phyloP scores from a whole-genome alignment of 1,140 invertebrate species.

The Aphidius gifuensis region DNA sequence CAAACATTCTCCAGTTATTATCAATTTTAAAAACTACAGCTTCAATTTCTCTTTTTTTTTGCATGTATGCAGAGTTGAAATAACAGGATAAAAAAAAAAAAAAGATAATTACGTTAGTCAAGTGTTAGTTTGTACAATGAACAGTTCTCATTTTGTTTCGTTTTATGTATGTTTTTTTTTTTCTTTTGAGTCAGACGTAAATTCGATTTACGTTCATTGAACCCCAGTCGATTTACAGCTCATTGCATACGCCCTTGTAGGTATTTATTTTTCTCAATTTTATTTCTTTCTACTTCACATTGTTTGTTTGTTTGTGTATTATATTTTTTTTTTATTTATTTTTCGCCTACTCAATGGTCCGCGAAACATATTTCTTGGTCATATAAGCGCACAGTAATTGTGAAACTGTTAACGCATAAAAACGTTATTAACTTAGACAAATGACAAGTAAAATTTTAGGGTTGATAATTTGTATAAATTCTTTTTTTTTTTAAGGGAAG shows the following conservation, averaged over 20 bases:
- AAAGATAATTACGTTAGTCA: slow-evolving; percentile 17
- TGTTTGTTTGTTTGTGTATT: neutral
- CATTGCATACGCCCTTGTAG: slow-evolving; percentile 1
- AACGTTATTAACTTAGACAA: too few species aligned
- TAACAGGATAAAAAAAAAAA: neutral
- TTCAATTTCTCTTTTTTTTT: too few species aligned
- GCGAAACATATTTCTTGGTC: too few species aligned
- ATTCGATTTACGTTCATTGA: slow-evolving; percentile 12
- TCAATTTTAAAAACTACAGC: neutral
- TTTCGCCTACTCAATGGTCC: neutral
- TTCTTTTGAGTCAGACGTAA: slow-evolving; percentile 8
- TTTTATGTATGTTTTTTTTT: neutral
- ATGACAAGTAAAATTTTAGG: too few species aligned
- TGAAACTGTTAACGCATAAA: too few species aligned
- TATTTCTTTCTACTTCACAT: neutral
- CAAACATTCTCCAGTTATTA: too few species aligned
- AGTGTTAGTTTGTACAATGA: slow-evolving; percentile 31
- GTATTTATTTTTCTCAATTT: neutral
- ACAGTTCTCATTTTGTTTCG: slow-evolving; percentile 16
- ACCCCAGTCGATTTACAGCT: slow-evolving; percentile 6
- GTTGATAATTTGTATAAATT: too few species aligned
- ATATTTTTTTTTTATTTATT: neutral
- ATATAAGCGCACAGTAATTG: too few species aligned
- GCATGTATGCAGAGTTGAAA: too few species aligned
- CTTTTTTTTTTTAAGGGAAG: too few species aligned